phyloP scores from a whole-genome alignment of 2,797 vertebrate species.

The Melanotaenia trifasciata region DNA sequence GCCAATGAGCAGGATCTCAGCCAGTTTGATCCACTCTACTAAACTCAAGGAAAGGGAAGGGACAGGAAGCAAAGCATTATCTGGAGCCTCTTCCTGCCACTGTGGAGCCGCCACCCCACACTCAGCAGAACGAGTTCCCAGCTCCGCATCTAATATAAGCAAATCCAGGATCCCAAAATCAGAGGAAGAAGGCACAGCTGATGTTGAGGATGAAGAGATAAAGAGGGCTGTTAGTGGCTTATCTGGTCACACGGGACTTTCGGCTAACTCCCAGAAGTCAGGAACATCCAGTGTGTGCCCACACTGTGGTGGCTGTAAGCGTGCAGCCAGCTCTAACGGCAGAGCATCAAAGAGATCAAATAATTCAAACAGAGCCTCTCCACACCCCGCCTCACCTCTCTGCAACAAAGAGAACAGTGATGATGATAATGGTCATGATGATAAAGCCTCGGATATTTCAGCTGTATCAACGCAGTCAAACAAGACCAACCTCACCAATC shows the following conservation, averaged over 20 bases:
- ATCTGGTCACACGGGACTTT: constrained; percentile 57
- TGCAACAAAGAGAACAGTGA: constrained; percentile 10
- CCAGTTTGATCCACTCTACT: constrained; percentile 25
- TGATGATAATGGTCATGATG: constrained; percentile 27
- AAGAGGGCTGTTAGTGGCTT: constrained; percentile 53
- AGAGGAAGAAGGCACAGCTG: constrained; percentile 42
- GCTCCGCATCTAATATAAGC: constrained; percentile 45
- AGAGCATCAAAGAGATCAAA: constrained; percentile 54
- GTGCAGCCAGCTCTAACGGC: constrained; percentile 16
- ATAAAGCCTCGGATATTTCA: constrained; percentile 53
- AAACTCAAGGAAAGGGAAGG: constrained; percentile 17
- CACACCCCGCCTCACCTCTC: constrained; percentile 20
- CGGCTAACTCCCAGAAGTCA: constrained; percentile 63
- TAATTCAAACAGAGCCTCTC: constrained; percentile 20
- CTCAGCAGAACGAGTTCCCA: constrained; percentile 43
- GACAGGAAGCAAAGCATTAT: constrained; percentile 44
- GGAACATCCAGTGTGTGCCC: constrained; percentile 63
- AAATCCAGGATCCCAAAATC: constrained; percentile 38
- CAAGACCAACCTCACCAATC: constrained; percentile 65
- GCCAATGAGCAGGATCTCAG: constrained; percentile 45
- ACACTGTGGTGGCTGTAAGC: constrained; percentile 74
- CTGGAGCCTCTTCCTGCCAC: constrained; percentile 53
- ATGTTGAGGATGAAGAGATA: constrained; percentile 62
- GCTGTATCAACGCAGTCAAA: constrained; percentile 68
- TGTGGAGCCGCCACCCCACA: constrained; percentile 39